A percentile compares a stretch with the other conserved stretches of the same genome.
Evolutionary conservation across 2,888 invertebrate genomes (phyloP).

Genomic region (Agonopterix heracliana): DNA sequence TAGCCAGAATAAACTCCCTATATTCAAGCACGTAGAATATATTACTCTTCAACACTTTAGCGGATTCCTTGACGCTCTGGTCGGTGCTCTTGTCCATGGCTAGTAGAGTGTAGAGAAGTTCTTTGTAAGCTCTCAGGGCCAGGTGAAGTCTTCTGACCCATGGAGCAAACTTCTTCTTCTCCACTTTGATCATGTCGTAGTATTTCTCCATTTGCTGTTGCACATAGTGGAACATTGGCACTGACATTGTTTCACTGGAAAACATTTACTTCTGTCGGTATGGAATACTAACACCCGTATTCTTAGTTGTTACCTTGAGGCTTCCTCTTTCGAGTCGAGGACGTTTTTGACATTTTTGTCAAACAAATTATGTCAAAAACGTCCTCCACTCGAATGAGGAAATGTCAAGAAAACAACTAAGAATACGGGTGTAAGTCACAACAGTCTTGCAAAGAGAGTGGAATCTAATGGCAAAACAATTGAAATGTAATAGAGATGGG

Average conservation of each 20-base stretch:
- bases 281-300: too few species aligned
- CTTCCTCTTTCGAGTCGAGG: too few species aligned
- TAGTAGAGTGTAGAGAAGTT: slow-evolving; percentile 88
- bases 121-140: slow-evolving; percentile 86
- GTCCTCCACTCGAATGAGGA: too few species aligned
- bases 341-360: too few species aligned
- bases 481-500: too few species aligned
- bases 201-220: slow-evolving; percentile 93
- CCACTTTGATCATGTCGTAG: slow-evolving; percentile 87
- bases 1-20: slow-evolving; percentile 89
- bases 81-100: slow-evolving; percentile 88
- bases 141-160: slow-evolving; percentile 94
- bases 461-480: too few species aligned
- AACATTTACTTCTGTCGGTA: neutral
- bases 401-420: too few species aligned
- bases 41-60: slow-evolving; percentile 92
- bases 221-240: slow-evolving; percentile 94
- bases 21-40: slow-evolving; percentile 96
- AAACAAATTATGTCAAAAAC: too few species aligned
- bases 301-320: too few species aligned
- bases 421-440: too few species aligned
- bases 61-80: slow-evolving; percentile 82
- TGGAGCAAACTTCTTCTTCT: slow-evolving; percentile 87
- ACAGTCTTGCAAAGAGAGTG: too few species aligned
- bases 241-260: slow-evolving; percentile 93